Evolutionary conservation across 1,140 invertebrate species (phyloP), one percentile per base, ranked within the genome.

Genomic region (Tachypleus tridentatus): DNA sequence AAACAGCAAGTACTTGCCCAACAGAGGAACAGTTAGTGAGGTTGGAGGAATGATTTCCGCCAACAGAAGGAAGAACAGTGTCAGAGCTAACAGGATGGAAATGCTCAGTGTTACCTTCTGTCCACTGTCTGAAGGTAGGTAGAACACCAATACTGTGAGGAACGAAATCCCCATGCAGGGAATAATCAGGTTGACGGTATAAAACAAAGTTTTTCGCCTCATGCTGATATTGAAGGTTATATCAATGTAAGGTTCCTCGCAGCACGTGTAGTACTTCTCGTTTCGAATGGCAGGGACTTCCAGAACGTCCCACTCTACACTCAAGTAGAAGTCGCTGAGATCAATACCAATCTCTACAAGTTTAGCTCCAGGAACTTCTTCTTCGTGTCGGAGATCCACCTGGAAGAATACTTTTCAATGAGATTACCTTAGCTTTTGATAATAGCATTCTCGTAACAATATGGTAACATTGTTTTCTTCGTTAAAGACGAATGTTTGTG

Each of bases 201-300:
- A 97, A 80, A 97, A 97, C 48, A 97, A 84, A 47, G 93, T 97
- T 78, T 97, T 97, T 71, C 95, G 83, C 66, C 96, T 82, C 61
- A 99, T 81, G 50, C 93, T 96, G 71, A 99, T 88, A 78, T 97
- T 94, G 82, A 98, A 99, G 69, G 93, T 94, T 73, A 98, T 97
- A 79, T 98, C 91, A 11, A 69, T 87, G 76, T 93, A 97, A 50
- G 91, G 90, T 77, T 93, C 89, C 74, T 72, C 70, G 67, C 79
- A 81, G 78, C 89, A 92, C 70, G 86, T 87, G 80, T 93, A 93
- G 76, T 88, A 91, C 75, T 89, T 89, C 73, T 92, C 89, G 75
- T 91, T 89, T 67, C 89, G 81, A 62, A 85, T 84, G 8, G 89
- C 90, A 65, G 89, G 89, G 70, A 92, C 89, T 73, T 88, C 87